phyloP scores from a whole-genome alignment of 2,113 vertebrate species.

The Smithornis capensis region DNA sequence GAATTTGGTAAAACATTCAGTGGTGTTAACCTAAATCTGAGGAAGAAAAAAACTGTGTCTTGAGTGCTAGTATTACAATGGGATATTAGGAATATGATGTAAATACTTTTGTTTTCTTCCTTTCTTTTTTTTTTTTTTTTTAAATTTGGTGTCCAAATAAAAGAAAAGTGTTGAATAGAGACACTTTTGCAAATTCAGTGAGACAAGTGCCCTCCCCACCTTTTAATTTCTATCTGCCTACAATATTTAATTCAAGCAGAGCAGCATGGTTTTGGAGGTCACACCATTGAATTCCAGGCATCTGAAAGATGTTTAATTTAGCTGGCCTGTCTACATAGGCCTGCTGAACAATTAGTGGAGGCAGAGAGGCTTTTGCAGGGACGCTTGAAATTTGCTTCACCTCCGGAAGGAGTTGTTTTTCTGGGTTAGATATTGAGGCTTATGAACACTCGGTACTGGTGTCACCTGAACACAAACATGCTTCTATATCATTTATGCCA shows the following conservation, averaged over 20 bases:
- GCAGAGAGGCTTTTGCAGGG: background rate
- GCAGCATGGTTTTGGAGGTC: background rate
- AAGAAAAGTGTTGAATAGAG: background rate
- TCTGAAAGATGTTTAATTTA: background rate
- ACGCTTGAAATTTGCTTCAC: background rate
- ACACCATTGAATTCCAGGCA: background rate
- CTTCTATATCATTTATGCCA: background rate
- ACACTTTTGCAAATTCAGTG: background rate
- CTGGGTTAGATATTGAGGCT: background rate
- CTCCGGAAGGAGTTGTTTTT: background rate
- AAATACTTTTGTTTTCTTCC: background rate
- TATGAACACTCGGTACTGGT: background rate
- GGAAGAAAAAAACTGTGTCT: background rate
- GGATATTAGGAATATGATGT: background rate
- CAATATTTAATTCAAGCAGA: background rate
- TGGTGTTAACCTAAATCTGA: background rate
- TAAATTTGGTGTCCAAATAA: background rate
- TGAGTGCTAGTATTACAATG: background rate
- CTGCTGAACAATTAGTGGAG: background rate
- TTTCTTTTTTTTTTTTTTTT: background rate
- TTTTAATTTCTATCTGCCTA: background rate
- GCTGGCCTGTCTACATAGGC: background rate
- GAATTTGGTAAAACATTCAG: background rate
- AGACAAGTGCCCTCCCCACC: fast-evolving
- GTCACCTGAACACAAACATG: background rate